Conservation (phyloP, 2,113 vertebrate genomes). For the Nothocercus nigrocapillus region DNA sequence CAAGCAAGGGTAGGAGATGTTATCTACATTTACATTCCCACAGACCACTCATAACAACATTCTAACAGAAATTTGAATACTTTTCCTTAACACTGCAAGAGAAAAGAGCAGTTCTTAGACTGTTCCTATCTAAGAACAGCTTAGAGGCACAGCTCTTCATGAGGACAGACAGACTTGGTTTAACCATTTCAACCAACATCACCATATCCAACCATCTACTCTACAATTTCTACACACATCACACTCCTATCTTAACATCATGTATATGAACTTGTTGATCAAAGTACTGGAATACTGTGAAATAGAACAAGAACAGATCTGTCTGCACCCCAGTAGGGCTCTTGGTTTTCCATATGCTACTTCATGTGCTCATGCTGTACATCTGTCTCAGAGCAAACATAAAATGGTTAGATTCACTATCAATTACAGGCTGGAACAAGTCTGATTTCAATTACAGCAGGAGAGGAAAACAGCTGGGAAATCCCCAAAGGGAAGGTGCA, state of each 20-base stretch:
- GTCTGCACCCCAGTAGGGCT: constrained; percentile 39
- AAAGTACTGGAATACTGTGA: not conserved
- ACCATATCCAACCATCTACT: not conserved
- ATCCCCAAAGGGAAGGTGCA: constrained; percentile 69
- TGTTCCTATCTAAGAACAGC: not conserved
- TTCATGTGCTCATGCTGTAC: constrained; percentile 61
- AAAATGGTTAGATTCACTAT: constrained; percentile 81
- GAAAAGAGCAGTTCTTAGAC: not conserved
- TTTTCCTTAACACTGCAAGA: not conserved
- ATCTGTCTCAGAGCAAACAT: constrained; percentile 80
- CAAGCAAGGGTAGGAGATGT: constrained; percentile 3
- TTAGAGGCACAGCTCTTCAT: not conserved
- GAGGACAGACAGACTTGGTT: not conserved
- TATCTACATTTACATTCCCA: not conserved
- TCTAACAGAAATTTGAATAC: not conserved
- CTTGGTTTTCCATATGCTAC: constrained; percentile 72
- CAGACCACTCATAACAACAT: constrained; percentile 2
- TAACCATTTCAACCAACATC: not conserved
- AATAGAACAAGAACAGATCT: constrained; percentile 19
- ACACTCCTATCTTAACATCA: not conserved
- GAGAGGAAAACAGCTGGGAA: constrained; percentile 81
- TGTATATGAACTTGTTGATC: not conserved
- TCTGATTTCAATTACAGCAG: constrained; percentile 83
- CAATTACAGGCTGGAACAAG: constrained; percentile 81
- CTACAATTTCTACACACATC: not conserved